Evolutionary conservation across 2,888 invertebrate species (phyloP).

Genomic region (Temnothorax unifasciatus): DNA sequence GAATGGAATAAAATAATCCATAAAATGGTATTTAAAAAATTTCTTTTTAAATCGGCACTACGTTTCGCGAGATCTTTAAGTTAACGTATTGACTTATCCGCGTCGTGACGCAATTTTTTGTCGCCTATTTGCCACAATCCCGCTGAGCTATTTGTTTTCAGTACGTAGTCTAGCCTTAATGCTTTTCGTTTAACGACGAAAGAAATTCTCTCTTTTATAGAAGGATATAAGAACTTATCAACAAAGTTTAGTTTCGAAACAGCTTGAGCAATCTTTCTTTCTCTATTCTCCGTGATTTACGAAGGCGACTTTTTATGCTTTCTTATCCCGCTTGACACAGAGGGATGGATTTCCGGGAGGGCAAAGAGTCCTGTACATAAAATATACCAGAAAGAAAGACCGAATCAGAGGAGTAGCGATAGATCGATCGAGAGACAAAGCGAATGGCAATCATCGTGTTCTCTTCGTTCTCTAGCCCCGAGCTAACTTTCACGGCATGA

Average conservation of each 20-base stretch:
- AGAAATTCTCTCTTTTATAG: background rate
- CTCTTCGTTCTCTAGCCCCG: constrained; percentile 12
- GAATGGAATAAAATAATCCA: background rate
- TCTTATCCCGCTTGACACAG: constrained; percentile 3
- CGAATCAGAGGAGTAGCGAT: background rate
- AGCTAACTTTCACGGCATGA: constrained; percentile 35
- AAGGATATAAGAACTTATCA: background rate
- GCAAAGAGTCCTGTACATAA: background rate
- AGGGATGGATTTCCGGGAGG: background rate
- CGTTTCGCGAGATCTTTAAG: background rate
- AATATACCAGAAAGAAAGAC: background rate
- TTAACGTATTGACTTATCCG: background rate
- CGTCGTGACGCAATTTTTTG: background rate
- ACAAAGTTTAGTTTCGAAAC: background rate
- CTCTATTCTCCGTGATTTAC: background rate
- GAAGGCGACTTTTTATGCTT: background rate
- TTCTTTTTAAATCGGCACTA: background rate
- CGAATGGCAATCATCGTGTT: background rate
- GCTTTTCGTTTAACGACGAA: background rate
- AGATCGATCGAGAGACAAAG: constrained; percentile 10
- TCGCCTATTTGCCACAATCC: background rate
- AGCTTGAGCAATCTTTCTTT: background rate
- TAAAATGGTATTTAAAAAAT: background rate
- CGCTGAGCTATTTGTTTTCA: background rate
- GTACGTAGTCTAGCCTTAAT: background rate